These are phyloP conservation scores for Drosophila virilis DNA, from an alignment of 1,140 invertebrate genomes.

Conservation along the genomic window DNA sequence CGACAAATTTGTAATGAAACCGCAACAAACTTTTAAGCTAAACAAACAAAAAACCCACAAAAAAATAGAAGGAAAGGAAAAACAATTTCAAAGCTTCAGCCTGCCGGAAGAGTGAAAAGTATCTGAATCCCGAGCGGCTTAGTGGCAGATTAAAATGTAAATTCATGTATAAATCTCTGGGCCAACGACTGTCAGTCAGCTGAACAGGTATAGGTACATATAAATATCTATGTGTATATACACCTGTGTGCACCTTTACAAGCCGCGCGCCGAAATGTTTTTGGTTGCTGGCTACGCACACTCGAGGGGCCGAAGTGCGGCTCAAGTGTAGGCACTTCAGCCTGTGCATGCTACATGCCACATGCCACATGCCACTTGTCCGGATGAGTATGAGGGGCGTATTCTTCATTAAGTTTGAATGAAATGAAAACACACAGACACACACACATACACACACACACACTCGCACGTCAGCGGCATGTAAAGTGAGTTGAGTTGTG, in stretches of 20 bases:
- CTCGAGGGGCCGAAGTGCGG: conserved; percentile 37
- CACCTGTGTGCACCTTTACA: conserved; percentile 4
- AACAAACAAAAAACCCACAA: conserved; percentile 51
- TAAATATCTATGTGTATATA: not conserved
- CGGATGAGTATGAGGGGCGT: conserved; percentile 22
- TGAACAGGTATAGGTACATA: not conserved
- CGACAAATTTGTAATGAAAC: conserved; percentile 68
- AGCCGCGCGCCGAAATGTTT: conserved; percentile 25
- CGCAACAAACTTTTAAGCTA: conserved; percentile 61
- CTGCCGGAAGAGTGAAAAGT: conserved; percentile 55
- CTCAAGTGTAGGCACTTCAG: conserved; percentile 41
- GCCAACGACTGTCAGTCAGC: conserved; percentile 30
- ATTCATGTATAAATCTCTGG: conserved; percentile 60
- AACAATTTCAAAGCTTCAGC: not conserved
- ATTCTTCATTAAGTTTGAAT: conserved; percentile 80
- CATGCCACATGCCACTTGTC: conserved; percentile 41
- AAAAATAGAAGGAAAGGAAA: not conserved
- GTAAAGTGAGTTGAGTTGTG: conserved; percentile 48
- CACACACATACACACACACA: conserved; percentile 27
- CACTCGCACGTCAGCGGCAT: conserved; percentile 38
- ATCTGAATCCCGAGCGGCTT: conserved; percentile 66
- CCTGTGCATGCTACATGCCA: conserved; percentile 27
- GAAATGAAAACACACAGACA: conserved; percentile 60
- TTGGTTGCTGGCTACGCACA: conserved; percentile 21
- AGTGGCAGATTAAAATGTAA: conserved; percentile 78